Evolutionary conservation across 2,888 invertebrate genomes (phyloP), one percentile per base, ranked within the genome.

Genomic region (Apamea monoglypha): DNA sequence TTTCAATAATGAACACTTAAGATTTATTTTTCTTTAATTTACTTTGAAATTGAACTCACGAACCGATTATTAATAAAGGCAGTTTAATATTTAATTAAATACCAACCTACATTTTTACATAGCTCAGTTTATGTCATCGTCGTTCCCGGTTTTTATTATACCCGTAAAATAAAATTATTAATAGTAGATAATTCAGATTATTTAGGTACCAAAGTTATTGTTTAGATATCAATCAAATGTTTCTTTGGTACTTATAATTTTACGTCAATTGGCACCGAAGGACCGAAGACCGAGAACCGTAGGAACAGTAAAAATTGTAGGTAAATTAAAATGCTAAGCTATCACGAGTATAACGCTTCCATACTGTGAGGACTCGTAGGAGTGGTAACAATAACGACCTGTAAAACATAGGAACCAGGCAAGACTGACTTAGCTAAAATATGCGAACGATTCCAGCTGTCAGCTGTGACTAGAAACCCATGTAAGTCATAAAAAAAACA

Each of bases 401-500:
- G 3, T 29, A 21, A 32, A 16, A 36, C 14, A 44, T 18, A 47
- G 1, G 0, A 36, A 56, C 25, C 2, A 7, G 25, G 21, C 29
- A 25, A 25, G 3, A 21, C 29, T 10, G 25, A 44, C 21, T 64
- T n/a, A 21, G 32, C 1, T 40, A 36, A 36, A 56, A 78, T 56
- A 67, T 47, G 47, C 32, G 10, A 47, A 67, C 32, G 18, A 25
- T 36, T 21, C 21, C 59, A 74, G 36, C 12, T 56, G 50, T 25
- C 10, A 50, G 77, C 44, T n/a, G 69, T 29, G 1, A 70, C 50
- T 74, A 78, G 59, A 78, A 66, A 67, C 40, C 40, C 44, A 74
- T 74, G 83, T 67, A 77, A 83, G 74, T 69, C n/a, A 36, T 71
- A 87, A 50, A 36, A 36, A 73, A 79, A 84, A 74, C 79, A 83